Evolutionary conservation across 92 coral and sea anemone genomes (phyloP), one percentile per base, ranked within the genome.

Genomic region (Bergia puertoricense): DNA sequence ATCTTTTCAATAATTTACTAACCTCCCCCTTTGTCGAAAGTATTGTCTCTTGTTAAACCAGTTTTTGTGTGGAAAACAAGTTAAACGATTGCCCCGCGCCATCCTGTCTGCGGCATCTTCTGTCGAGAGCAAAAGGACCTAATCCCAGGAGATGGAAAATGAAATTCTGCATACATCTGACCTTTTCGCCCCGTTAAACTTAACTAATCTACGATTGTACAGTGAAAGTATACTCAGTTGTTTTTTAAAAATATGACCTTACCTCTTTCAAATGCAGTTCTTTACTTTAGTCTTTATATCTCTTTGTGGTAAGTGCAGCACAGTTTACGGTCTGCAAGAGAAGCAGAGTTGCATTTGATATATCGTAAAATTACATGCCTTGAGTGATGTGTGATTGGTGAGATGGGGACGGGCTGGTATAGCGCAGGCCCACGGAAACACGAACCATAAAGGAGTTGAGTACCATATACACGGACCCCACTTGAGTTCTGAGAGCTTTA

Each of bases 61-160:
- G 79, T 71, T 84, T 8, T 84, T 84, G 68, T 84, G 87, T 72
- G 37, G 42, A 22, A 69, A 48, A 84, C 87, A 84, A 84, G 44
- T 6, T 72, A 36, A 54, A 84, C 38, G 45, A 84, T 73, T 84
- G 87, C 44, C 87, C 79, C 87, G 87, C 87, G 87, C 87, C 87
- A 71, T 3, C 0, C 48, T 44, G 87, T 84, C 87, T 84, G 87
- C 87, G 78, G 87, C 30, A 16, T 9, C 59, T 46, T 69, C 66
- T 71, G 18, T 23, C 37, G 5, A 83, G 11, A 83, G 59, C 14
- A 44, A 83, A 68, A 22, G 66, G 41, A 1, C 20, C 14, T 6
- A 71, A 46, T 84, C 87, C 79, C 87, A 69, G 0, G 87, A 72
- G 87, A 75, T 36, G 3, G 13, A 18, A 44, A 50, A 13, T 20